Base-by-base conservation (phyloP, 2,888 invertebrate genomes). In the Drosophila aldrichi region DNA sequence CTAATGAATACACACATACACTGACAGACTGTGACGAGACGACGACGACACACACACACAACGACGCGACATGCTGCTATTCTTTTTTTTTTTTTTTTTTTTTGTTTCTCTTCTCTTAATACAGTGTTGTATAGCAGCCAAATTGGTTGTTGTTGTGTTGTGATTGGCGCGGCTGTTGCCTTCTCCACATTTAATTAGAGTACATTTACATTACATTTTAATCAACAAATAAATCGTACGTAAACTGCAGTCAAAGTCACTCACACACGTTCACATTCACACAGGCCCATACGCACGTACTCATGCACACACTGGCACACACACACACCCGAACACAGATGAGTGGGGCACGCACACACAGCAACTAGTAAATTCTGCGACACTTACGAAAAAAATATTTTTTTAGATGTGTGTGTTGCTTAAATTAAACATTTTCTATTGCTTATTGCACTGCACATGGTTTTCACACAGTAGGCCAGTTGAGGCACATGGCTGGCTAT, bases 331-430 rank as follows among this genome's bases (percentile, higher is more conserved):
- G 60, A 59, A 62, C 65, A 75, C 54, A 69, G 49, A 75, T 70
- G 76, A 70, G 66, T 75, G 76, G 68, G 68, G 79, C 82, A 74
- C 82, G 73, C 88, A 81, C 81, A 84, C 81, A 89, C 85, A 85
- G 85, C 85, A 89, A 85, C 85, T 85, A 87, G 85, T 85, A 85
- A 87, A 79, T 89, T 89, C 88, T 82, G 88, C 88, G 80, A 81
- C 83, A 80, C 87, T 83, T 83, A 88, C 70, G 87, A 83, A 86
- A 81, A 82, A 72, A 68, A 71, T 44, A 16, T 66, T 81, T 67
- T 56, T 73, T 81, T 68, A 72, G 74, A 18, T 58, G 58, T 62
- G 65, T 63, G 60, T 64, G 58, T 51, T 60, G 59, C 32, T 32
- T 69, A 64, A 55, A 56, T 66, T 74, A 86, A 76, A 64, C 67